Conservation (phyloP, 2,888 invertebrate genomes). For the Agrilus biguttatus region DNA sequence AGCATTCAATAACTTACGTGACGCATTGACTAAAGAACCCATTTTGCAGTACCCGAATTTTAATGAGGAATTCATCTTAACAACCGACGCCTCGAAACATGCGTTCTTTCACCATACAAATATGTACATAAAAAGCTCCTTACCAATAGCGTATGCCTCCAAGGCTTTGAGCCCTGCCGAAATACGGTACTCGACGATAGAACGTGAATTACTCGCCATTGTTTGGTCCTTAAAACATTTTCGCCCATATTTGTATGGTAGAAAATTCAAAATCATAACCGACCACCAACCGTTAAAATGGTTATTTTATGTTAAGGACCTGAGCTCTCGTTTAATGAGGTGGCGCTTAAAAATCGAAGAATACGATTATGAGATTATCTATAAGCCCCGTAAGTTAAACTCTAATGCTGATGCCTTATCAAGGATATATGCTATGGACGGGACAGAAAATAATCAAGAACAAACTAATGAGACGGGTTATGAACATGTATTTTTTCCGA, state of each 20-base stretch:
- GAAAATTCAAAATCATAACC: conserved; percentile 20
- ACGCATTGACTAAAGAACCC: conserved; percentile 6
- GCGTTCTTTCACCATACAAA: conserved; percentile 21
- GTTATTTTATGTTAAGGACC: conserved; percentile 20
- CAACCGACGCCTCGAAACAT: conserved; percentile 22
- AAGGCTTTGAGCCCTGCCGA: conserved; percentile 20
- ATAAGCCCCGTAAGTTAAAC: conserved; percentile 17
- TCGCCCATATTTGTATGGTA: conserved; percentile 23
- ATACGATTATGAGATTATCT: conserved; percentile 19
- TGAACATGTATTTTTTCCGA: too few species aligned
- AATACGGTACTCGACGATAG: conserved; percentile 21
- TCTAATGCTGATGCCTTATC: conserved; percentile 18
- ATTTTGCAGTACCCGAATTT: conserved; percentile 13
- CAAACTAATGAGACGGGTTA: too few species aligned
- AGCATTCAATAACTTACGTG: background rate
- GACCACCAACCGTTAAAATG: conserved; percentile 23
- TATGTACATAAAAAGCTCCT: conserved; percentile 13
- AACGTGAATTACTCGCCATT: conserved; percentile 24
- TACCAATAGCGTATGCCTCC: conserved; percentile 22
- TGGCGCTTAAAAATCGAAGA: conserved; percentile 20
- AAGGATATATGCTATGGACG: conserved; percentile 1
- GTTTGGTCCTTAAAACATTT: conserved; percentile 22
- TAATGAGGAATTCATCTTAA: conserved; percentile 16
- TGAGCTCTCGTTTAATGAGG: conserved; percentile 15
- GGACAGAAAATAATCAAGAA: too few species aligned